Percentiles rank a stretch among this genome's conserved stretches.
phyloP scores from a whole-genome alignment of 2,888 invertebrate species.

The Agrochola macilenta region DNA sequence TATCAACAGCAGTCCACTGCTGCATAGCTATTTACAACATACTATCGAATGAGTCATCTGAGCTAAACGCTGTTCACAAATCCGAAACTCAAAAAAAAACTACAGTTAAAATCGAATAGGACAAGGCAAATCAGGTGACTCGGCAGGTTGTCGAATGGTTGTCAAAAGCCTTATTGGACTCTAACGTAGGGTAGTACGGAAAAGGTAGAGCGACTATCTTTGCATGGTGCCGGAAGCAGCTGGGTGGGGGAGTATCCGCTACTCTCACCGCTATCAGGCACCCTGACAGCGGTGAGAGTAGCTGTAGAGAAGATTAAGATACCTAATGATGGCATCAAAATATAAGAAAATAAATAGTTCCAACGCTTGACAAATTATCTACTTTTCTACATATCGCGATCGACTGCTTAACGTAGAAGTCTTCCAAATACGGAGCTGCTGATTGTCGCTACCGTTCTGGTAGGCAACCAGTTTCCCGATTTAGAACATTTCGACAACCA shows the following conservation, averaged over 20 bases:
- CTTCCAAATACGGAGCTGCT: constrained; percentile 4
- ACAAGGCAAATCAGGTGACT: not conserved
- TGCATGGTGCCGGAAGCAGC: not conserved
- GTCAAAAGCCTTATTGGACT: not conserved
- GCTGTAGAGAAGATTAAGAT: not conserved
- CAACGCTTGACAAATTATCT: not conserved
- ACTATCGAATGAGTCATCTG: not conserved
- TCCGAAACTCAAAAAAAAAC: not conserved
- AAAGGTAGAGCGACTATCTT: not conserved
- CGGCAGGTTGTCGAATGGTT: not conserved
- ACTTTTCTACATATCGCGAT: not conserved
- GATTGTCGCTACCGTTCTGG: not conserved
- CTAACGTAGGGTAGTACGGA: not conserved
- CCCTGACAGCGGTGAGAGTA: too few species aligned
- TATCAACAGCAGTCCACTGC: too few species aligned
- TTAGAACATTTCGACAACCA: constrained; percentile 27
- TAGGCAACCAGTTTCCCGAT: constrained; percentile 17
- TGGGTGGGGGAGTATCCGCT: not conserved
- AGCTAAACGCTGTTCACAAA: not conserved
- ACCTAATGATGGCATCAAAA: not conserved
- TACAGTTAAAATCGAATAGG: not conserved
- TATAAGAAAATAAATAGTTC: not conserved
- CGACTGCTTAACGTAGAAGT: not conserved
- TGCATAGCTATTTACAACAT: not conserved
- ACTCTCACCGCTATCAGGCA: not conserved